Evolutionary conservation across 2,113 vertebrate species (phyloP).

Genomic region (Rhinopithecus roxellana): DNA sequence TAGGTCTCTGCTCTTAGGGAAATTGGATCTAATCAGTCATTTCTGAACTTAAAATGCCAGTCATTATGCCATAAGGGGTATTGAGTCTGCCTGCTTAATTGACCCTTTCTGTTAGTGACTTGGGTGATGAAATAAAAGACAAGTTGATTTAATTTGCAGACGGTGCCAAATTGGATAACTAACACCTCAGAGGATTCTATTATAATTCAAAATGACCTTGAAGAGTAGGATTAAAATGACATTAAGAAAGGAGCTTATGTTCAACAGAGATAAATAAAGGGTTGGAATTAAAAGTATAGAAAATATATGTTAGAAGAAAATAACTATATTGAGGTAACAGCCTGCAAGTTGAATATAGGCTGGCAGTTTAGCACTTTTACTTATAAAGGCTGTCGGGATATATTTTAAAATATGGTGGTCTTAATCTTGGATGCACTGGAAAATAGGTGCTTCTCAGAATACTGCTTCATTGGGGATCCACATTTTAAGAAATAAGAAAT

Average conservation of each 20-base stretch:
- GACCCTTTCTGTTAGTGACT: conserved; percentile 7
- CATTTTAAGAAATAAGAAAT: background rate
- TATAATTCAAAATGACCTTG: conserved; percentile 64
- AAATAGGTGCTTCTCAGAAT: background rate
- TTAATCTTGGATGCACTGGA: background rate
- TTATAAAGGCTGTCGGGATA: background rate
- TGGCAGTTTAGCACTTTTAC: background rate
- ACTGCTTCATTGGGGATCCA: background rate
- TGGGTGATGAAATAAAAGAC: conserved; percentile 57
- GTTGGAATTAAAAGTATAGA: background rate
- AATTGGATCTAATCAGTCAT: background rate
- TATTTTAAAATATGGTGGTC: background rate
- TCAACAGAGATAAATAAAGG: background rate
- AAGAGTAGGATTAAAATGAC: background rate
- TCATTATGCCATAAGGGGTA: background rate
- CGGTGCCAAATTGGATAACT: conserved; percentile 36
- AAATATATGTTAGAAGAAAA: background rate
- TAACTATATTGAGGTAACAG: background rate
- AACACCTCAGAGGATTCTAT: conserved; percentile 30
- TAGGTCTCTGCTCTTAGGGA: background rate
- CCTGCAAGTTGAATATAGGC: background rate
- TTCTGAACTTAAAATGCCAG: conserved; percentile 1
- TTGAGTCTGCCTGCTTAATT: background rate
- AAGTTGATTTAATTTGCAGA: conserved; percentile 64
- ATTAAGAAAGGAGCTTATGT: conserved; percentile 27